A percentile compares a stretch with the other conserved stretches of the same genome.
Evolutionary conservation across 2,113 vertebrate genomes (phyloP).

Genomic region (Ammodytes dubius): DNA sequence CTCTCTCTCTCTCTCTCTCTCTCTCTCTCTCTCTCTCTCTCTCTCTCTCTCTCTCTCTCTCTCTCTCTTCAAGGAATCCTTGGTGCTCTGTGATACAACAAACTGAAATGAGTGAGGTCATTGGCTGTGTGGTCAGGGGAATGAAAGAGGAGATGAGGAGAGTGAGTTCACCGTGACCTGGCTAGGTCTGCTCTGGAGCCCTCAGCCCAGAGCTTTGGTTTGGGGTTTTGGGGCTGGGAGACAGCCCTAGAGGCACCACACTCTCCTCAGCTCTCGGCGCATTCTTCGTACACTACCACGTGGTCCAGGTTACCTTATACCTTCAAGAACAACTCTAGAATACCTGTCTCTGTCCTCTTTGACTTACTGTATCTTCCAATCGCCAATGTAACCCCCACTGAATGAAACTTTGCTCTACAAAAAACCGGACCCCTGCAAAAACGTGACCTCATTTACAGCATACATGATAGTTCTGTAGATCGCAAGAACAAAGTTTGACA

Average conservation of each 20-base stretch:
- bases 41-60: neutral
- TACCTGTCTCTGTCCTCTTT: conserved; percentile 11
- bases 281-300: neutral
- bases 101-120: conserved; percentile 54
- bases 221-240: conserved; percentile 39
- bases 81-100: conserved; percentile 35
- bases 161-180: conserved; percentile 66
- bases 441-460: neutral
- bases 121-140: conserved; percentile 51
- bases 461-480: neutral
- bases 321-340: conserved; percentile 1
- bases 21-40: neutral
- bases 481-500: neutral
- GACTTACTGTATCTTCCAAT: neutral
- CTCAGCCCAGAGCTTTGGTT: conserved; percentile 36
- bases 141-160: conserved; percentile 43
- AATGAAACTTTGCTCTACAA: neutral
- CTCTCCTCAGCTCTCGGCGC: conserved; percentile 37
- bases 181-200: conserved; percentile 35
- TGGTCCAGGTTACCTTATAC: conserved; percentile 18
- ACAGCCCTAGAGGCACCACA: conserved; percentile 13
- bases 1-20: neutral
- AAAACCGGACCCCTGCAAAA: neutral
- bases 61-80: conserved; percentile 36
- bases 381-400: neutral